These are phyloP conservation scores for Hassar affinis DNA, from an alignment of 2,113 vertebrate genomes.

Conservation along the genomic window DNA sequence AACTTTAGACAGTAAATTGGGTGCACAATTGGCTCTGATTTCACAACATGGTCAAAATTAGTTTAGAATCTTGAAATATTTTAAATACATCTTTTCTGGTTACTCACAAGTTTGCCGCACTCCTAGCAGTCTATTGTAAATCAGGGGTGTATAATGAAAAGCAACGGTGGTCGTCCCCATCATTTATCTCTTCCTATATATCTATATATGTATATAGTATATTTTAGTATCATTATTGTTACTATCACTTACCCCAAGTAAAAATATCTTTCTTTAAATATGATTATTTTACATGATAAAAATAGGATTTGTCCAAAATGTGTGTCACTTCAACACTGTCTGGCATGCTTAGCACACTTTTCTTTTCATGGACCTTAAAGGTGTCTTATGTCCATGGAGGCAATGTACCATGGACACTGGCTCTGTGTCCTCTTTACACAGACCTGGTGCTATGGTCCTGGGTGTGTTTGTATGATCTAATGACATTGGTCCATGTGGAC, in stretches of 20 bases:
- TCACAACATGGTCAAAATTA: conserved; percentile 92
- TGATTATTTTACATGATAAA: conserved; percentile 94
- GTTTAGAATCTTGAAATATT: conserved; percentile 65
- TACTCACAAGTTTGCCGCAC: conserved; percentile 88
- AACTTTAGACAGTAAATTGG: conserved; percentile 94
- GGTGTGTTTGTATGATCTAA: conserved; percentile 34
- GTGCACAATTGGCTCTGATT: conserved; percentile 86
- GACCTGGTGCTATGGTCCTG: conserved; percentile 41
- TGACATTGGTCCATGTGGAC: conserved; percentile 35
- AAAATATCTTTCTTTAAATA: conserved; percentile 95
- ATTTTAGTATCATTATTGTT: conserved; percentile 53
- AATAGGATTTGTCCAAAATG: conserved; percentile 94
- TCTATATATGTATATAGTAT: conserved; percentile 35
- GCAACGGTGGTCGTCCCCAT: conserved; percentile 80
- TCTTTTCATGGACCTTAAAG: conserved; percentile 65
- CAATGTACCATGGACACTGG: conserved; percentile 35
- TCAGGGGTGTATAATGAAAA: conserved; percentile 82
- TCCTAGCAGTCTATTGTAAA: conserved; percentile 83
- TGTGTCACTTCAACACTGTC: conserved; percentile 81
- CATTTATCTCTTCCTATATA: conserved; percentile 54
- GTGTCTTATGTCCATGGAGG: conserved; percentile 38
- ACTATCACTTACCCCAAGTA: conserved; percentile 82
- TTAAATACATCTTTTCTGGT: conserved; percentile 77
- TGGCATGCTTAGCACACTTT: conserved; percentile 82
- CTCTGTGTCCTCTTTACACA: conserved; percentile 33